Percentiles rank a stretch among this genome's conserved stretches.
Evolutionary conservation across 2,888 invertebrate genomes (phyloP).

Genomic region (Drosophila algonquin): DNA sequence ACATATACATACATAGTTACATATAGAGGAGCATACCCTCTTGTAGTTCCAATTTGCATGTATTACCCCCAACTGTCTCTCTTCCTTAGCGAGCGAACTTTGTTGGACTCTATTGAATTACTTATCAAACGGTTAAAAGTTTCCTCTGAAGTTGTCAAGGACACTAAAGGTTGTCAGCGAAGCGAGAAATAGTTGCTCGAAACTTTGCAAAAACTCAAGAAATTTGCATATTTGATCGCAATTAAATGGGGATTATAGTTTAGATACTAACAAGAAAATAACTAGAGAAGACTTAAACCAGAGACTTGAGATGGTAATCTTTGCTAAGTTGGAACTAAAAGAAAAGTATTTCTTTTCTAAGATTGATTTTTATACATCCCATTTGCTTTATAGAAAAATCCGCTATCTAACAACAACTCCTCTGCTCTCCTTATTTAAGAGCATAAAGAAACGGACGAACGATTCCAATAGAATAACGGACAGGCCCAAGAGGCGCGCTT

Average conservation of each 20-base stretch:
- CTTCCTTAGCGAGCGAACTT: not conserved
- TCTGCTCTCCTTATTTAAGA: too few species aligned
- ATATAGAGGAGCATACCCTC: not conserved
- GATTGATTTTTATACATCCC: not conserved
- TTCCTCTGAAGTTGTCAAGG: not conserved
- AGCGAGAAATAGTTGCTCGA: not conserved
- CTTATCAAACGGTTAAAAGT: not conserved
- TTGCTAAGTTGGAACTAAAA: too few species aligned
- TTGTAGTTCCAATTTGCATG: too few species aligned
- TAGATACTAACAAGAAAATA: not conserved
- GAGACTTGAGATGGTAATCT: not conserved
- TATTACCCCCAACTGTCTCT: not conserved
- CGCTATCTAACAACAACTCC: too few species aligned
- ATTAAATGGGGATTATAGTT: not conserved
- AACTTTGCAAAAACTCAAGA: not conserved
- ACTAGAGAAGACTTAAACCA: too few species aligned
- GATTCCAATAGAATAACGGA: too few species aligned
- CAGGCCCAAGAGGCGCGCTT: too few species aligned
- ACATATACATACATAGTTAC: not conserved
- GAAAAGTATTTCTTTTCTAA: not conserved
- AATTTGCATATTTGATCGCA: not conserved
- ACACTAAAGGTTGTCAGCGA: not conserved
- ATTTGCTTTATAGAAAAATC: too few species aligned
- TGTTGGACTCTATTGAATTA: slow-evolving; percentile 11
- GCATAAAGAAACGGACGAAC: too few species aligned